These are phyloP conservation scores for Paguma larvata DNA, from an alignment of 2,797 vertebrate species.

Conservation along the genomic window DNA sequence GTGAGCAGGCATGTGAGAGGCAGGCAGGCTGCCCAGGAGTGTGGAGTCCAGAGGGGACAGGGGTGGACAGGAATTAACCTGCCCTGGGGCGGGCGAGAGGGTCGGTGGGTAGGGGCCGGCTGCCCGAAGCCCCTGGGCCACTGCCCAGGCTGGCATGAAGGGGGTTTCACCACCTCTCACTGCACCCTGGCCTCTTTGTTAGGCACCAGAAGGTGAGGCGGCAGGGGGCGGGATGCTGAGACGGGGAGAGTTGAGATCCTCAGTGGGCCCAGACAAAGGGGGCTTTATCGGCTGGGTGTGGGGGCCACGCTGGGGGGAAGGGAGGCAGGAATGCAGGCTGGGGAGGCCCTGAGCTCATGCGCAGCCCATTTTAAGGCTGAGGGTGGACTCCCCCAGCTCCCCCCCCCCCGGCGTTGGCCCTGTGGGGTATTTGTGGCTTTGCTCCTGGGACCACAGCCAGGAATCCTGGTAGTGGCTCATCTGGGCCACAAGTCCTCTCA, in stretches of 20 bases:
- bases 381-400: neutral
- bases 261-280: conserved; percentile 77
- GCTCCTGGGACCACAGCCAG: conserved; percentile 19
- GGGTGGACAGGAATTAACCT: neutral
- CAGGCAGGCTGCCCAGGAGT: neutral
- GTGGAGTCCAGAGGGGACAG: neutral
- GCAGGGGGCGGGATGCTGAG: conserved; percentile 60
- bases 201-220: conserved; percentile 62
- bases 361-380: neutral
- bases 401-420: neutral
- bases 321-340: conserved; percentile 67
- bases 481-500: neutral
- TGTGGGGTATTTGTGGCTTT: neutral
- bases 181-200: conserved; percentile 27
- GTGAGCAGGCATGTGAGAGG: neutral
- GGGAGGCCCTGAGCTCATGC: neutral
- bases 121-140: neutral
- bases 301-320: conserved; percentile 41
- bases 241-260: conserved; percentile 65
- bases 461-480: neutral
- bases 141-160: neutral
- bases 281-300: conserved; percentile 78
- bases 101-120: neutral
- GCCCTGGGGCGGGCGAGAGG: neutral
- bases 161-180: neutral